Percentiles rank a stretch among this genome's conserved stretches.
These are phyloP conservation scores for Telmatochromis sp. DNA, from an alignment of 2,113 vertebrate species.

Conservation along the genomic window DNA sequence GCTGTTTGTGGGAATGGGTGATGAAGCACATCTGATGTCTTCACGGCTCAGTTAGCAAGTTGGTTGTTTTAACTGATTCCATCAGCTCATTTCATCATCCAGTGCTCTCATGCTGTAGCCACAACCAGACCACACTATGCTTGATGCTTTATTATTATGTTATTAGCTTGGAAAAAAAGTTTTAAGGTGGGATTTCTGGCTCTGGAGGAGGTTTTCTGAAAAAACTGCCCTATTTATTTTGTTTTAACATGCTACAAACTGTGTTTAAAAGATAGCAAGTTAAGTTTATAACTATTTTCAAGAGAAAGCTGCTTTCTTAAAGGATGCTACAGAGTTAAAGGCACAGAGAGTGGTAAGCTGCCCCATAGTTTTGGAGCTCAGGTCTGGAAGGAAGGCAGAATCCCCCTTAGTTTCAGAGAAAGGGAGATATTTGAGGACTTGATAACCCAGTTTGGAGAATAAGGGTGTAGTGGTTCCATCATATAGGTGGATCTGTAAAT, in stretches of 20 bases:
- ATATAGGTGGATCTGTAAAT: not conserved
- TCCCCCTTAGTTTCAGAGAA: not conserved
- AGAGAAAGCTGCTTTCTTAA: not conserved
- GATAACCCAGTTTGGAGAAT: not conserved
- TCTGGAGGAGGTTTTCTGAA: not conserved
- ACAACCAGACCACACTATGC: not conserved
- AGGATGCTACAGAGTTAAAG: not conserved
- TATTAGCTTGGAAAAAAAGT: not conserved
- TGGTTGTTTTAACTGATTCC: not conserved
- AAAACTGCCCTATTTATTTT: not conserved
- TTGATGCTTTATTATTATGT: not conserved
- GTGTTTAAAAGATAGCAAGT: not conserved
- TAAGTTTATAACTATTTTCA: not conserved
- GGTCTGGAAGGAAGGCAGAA: not conserved
- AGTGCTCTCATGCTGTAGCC: not conserved
- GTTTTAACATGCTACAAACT: not conserved
- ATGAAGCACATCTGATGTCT: not conserved
- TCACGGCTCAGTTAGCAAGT: not conserved
- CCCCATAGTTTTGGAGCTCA: not conserved
- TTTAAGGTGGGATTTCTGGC: not conserved
- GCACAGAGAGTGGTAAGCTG: not conserved
- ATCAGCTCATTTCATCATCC: not conserved
- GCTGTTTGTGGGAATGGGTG: not conserved
- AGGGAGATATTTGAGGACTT: not conserved
- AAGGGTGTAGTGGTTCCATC: not conserved